Evolutionary conservation across 23 tunicate genomes (phyloP).

Genomic region (Ascidia mentula): DNA sequence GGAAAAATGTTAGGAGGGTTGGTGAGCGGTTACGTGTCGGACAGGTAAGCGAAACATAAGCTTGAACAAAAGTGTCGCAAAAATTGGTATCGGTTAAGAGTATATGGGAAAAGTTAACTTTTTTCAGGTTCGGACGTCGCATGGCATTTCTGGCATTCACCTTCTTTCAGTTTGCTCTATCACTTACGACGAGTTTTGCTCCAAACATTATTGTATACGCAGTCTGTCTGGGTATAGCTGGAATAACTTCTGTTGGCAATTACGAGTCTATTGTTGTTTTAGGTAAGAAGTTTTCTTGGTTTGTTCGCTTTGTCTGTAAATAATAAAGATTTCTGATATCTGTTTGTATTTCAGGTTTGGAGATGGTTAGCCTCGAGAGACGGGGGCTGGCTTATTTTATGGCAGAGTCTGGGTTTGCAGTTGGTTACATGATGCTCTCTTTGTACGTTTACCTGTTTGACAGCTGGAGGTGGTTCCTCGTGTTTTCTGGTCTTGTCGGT

Average conservation of each 20-base stretch:
- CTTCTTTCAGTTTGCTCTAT: neutral
- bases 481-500: neutral
- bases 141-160: neutral
- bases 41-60: neutral
- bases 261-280: neutral
- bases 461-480: constrained; percentile 1
- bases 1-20: neutral
- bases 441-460: neutral
- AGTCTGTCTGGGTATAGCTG: neutral
- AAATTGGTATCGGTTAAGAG: neutral
- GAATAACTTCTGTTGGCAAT: neutral
- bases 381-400: neutral
- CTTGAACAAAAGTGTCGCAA: no score
- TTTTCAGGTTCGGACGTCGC: neutral
- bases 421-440: neutral
- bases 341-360: neutral
- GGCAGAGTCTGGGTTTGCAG: neutral
- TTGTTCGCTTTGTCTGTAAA: neutral
- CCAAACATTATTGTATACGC: neutral
- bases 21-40: neutral
- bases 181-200: neutral
- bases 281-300: neutral
- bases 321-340: neutral
- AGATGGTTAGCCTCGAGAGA: neutral
- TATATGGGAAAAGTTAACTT: neutral